Evolutionary conservation across 2,797 vertebrate species (phyloP).

Genomic region (Denticeps clupeoides): DNA sequence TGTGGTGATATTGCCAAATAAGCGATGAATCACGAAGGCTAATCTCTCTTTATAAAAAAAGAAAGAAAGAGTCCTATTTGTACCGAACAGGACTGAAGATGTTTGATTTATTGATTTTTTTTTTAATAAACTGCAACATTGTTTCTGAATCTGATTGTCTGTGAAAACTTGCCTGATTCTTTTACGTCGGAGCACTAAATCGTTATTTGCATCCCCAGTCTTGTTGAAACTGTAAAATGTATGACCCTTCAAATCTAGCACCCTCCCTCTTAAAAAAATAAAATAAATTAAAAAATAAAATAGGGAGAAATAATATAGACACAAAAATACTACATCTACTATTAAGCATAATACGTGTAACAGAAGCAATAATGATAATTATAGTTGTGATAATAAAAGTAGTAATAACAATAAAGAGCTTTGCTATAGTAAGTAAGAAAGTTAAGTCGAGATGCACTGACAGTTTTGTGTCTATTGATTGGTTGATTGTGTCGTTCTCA

Average conservation of each 20-base stretch:
- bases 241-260: conserved; percentile 35
- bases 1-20: too few species aligned
- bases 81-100: too few species aligned
- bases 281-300: conserved; percentile 25
- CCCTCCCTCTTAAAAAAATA: conserved; percentile 23
- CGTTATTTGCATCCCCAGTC: conserved; percentile 33
- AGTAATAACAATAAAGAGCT: conserved; percentile 38
- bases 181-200: too few species aligned
- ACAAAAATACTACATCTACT: conserved; percentile 39
- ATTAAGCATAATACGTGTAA: conserved; percentile 51
- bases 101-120: too few species aligned
- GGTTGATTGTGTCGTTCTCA: conserved; percentile 53
- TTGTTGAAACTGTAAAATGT: conserved; percentile 27
- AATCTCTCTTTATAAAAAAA: too few species aligned
- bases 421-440: conserved; percentile 56
- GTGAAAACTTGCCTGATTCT: too few species aligned
- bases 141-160: too few species aligned
- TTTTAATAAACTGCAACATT: too few species aligned
- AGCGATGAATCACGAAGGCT: too few species aligned
- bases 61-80: too few species aligned
- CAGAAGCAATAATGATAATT: conserved; percentile 51
- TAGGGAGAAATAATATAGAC: conserved; percentile 25
- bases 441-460: conserved; percentile 52
- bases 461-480: conserved; percentile 53
- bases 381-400: conserved; percentile 26